Evolutionary conservation across 2,797 vertebrate species (phyloP), one percentile per base, ranked within the genome.

Genomic region (Molossus alvarezi): DNA sequence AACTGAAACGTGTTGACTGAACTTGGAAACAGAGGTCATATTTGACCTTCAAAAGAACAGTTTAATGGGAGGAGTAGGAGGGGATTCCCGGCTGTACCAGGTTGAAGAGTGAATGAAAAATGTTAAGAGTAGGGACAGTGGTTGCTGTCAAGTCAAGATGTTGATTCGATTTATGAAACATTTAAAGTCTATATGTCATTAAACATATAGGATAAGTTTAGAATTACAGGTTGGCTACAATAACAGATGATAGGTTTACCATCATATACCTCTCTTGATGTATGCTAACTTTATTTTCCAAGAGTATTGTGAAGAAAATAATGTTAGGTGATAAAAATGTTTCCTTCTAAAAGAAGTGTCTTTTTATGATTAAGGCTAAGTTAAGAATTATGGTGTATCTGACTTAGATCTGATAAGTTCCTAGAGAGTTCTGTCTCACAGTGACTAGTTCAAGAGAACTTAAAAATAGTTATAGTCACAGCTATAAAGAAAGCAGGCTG

Each of bases 11-110:
- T 58, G 11, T 64, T 60, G 23, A 64, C 73, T 92, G 41, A 27
- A 69, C 95, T 96, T 94, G 88, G 77, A 92, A 95, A 90, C 53
- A 90, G 48, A 87, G 41, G 14, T 65, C 64, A 55, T 88, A 86
- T 65, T 94, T 90, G n/a, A 94, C 57, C n/a, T 92, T 69, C 71
- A 96, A 92, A 48, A 94, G 55, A 90, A 27, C 17, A 51, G 21
- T 94, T 84, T 88, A 58, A 18, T 67, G 57, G 72, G 58, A 76
- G 51, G 1, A 9, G 17, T 88, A 14, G 45, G 37, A 88, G 8
- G 85, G 18, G 51, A 91, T 93, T 84, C 9, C 15, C 91, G 57
- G 79, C 15, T 11, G 20, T 5, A 53, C 37, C 60, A 95, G 15
- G 4, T 75, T 95, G 60, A 94, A 94, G 37, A 71, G 60, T 73